Conservation (phyloP, 2,888 invertebrate species). For the Cryptops parisi region DNA sequence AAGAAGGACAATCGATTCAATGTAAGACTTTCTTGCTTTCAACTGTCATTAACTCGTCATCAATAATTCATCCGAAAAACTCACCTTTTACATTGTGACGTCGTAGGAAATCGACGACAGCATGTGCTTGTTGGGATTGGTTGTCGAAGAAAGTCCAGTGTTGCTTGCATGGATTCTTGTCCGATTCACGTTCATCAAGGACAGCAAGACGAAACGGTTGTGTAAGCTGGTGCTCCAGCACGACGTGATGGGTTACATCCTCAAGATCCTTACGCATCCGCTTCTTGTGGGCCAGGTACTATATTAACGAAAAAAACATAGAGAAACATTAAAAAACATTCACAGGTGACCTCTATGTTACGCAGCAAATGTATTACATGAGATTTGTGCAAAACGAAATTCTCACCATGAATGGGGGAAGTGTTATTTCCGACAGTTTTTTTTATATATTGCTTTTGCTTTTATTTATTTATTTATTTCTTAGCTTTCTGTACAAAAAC, state of each 20-base stretch:
- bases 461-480: too few species aligned
- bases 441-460: slow-evolving; percentile 2
- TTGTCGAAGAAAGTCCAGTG: slow-evolving; percentile 28
- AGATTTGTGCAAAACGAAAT: too few species aligned
- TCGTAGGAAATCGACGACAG: slow-evolving; percentile 21
- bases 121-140: slow-evolving; percentile 23
- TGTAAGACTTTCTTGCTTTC: too few species aligned
- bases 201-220: slow-evolving; percentile 2
- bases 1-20: too few species aligned
- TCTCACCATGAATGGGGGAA: too few species aligned
- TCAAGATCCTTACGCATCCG: slow-evolving; percentile 14
- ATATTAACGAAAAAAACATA: too few species aligned
- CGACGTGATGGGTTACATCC: not conserved
- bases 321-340: too few species aligned
- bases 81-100: slow-evolving; percentile 13
- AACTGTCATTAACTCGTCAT: not conserved
- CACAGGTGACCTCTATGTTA: too few species aligned
- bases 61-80: slow-evolving; percentile 17
- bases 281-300: not conserved
- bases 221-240: slow-evolving; percentile 17
- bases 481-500: too few species aligned
- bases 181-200: slow-evolving; percentile 13
- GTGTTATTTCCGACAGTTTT: too few species aligned
- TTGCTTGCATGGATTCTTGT: slow-evolving; percentile 30
- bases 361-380: too few species aligned